Conservation (phyloP, 2,113 vertebrate genomes). For the Pygoscelis adeliae region DNA sequence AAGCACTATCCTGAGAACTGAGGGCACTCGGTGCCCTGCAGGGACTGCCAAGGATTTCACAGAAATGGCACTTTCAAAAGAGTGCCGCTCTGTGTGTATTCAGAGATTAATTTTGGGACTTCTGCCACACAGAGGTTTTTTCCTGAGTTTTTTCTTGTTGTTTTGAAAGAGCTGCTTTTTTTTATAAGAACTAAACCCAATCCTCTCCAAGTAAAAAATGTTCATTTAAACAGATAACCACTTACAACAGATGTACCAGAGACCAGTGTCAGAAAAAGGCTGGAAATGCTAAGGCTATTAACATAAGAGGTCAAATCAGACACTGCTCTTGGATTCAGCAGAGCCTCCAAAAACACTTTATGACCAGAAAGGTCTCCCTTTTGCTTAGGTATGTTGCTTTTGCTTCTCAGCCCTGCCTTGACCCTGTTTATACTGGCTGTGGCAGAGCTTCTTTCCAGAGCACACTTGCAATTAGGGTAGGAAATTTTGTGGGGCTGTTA, state of each 20-base stretch:
- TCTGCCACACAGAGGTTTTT: conserved; percentile 34
- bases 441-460: background rate
- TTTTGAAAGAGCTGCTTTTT: conserved; percentile 9
- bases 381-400: background rate
- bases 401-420: background rate
- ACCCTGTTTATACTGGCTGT: background rate
- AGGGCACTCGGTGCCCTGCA: background rate
- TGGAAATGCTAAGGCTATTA: conserved; percentile 11
- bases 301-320: background rate
- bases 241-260: conserved; percentile 26
- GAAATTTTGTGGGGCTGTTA: background rate
- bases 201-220: conserved; percentile 28
- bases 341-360: background rate
- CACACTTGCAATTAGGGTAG: background rate
- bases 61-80: conserved; percentile 10
- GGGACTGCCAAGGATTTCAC: conserved; percentile 39
- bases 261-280: conserved; percentile 19
- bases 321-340: conserved; percentile 1
- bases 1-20: conserved; percentile 31
- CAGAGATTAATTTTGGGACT: conserved; percentile 52
- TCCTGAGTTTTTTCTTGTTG: background rate
- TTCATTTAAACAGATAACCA: conserved; percentile 17
- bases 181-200: background rate
- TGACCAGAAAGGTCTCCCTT: background rate
- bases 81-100: conserved; percentile 28